Evolutionary conservation across 2,888 invertebrate genomes (phyloP), one percentile per base, ranked within the genome.

Genomic region (Diachrysia chrysitis): DNA sequence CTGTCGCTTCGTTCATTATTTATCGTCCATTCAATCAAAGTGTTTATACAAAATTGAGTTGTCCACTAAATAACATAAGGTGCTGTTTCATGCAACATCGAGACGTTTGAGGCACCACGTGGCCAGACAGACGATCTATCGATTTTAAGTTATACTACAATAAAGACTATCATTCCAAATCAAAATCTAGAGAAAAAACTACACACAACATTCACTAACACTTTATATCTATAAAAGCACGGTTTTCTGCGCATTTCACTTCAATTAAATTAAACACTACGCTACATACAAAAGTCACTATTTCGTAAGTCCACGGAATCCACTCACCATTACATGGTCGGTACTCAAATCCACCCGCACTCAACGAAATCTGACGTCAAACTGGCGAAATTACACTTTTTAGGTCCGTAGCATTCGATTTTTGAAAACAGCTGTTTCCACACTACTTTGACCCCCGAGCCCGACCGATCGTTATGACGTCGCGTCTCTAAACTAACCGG

Each of bases 261-360:
- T 71, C 69, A 76, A 81, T 73, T 79, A 82, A 83, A 80, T 80
- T 84, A 82, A 85, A 88, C 81, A 63, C 82, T 85, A 89, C 87
- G 87, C 76, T 68, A 78, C 66, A 0, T 51, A 19, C 48, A 42
- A n/a, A n/a, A n/a, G 46, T 76, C 76, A 79, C 86, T 85, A 88
- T 86, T 88, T 86, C 84, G 83, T 79, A 84, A 85, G 74, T 81
- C 25, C 72, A 63, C 77, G 51, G 72, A 66, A 65, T 71, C 76
- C 84, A 94, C 94, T 94, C 93, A 94, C 94, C 94, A 94, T 93
- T 89, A 94, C 94, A 94, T 94, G 89, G 85, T 87, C 83, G 87
- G 79, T 79, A 79, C 81, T 71, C 81, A 74, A 73, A 84, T 82
- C 81, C 91, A 92, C 89, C 90, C 87, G 85, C 90, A 86, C 91